phyloP scores from a whole-genome alignment of 2,888 invertebrate genomes.

The Ophion ellenae region DNA sequence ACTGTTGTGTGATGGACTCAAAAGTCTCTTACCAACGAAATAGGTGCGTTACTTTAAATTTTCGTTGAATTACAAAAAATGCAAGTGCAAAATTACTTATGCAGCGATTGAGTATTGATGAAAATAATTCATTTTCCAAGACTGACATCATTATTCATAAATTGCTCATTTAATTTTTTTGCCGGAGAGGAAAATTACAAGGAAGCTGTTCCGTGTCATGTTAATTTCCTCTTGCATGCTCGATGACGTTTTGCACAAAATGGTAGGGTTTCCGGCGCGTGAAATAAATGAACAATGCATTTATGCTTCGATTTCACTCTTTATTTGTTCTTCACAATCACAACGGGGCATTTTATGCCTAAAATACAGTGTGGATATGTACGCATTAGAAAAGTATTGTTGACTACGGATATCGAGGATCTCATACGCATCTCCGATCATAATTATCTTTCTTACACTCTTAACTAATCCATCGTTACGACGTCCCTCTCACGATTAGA shows the following conservation, averaged over 20 bases:
- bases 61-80: too few relatives aligned
- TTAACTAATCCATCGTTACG: slow-evolving; percentile 38
- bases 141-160: too few relatives aligned
- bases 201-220: too few relatives aligned
- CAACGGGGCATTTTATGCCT: slow-evolving; percentile 72
- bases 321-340: slow-evolving; percentile 73
- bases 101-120: not conserved
- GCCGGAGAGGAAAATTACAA: too few relatives aligned
- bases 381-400: slow-evolving; percentile 78
- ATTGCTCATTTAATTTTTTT: too few relatives aligned
- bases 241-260: too few relatives aligned
- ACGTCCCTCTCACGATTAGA: slow-evolving; percentile 70
- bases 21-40: too few relatives aligned
- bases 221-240: too few relatives aligned
- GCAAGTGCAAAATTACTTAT: not conserved
- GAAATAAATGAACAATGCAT: slow-evolving; percentile 41
- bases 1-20: too few relatives aligned
- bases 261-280: not conserved
- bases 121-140: not conserved
- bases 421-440: slow-evolving; percentile 61
- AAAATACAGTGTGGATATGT: slow-evolving; percentile 74
- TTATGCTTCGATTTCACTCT: slow-evolving; percentile 55
- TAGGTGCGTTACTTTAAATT: too few relatives aligned
- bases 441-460: slow-evolving; percentile 39
- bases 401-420: slow-evolving; percentile 64